Evolutionary conservation across 2,888 invertebrate genomes (phyloP).

Genomic region (Malacosoma neustria): DNA sequence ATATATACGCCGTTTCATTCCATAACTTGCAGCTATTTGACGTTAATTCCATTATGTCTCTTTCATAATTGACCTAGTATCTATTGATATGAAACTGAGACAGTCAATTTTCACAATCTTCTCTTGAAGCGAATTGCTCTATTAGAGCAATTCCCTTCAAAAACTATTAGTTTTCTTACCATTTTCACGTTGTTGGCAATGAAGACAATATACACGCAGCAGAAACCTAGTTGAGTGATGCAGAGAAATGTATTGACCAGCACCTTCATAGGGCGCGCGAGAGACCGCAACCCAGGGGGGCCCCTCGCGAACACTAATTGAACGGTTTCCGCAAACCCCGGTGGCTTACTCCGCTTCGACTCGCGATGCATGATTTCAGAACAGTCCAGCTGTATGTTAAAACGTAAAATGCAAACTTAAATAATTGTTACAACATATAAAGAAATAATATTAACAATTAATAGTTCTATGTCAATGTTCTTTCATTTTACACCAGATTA

Average conservation of each 20-base stretch:
- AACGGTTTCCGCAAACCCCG: slow-evolving; percentile 89
- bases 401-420: no score
- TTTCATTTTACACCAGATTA: no score
- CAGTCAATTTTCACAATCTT: no score
- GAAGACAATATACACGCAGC: slow-evolving; percentile 97
- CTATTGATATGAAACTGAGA: no score
- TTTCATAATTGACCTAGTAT: no score
- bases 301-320: slow-evolving; percentile 87
- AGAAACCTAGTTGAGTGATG: slow-evolving; percentile 97
- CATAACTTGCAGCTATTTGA: no score
- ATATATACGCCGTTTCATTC: no score
- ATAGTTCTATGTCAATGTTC: no score
- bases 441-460: no score
- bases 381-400: slow-evolving; percentile 75
- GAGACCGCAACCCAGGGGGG: slow-evolving; percentile 76
- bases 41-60: no score
- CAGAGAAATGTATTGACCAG: slow-evolving; percentile 91
- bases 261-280: slow-evolving; percentile 78
- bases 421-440: no score
- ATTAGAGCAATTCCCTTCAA: not conserved
- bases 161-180: slow-evolving; percentile 50
- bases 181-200: slow-evolving; percentile 89
- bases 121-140: no score
- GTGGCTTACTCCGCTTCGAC: slow-evolving; percentile 70
- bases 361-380: slow-evolving; percentile 79